Conservation (phyloP, 2,113 vertebrate species). For the Salvelinus namaycush region DNA sequence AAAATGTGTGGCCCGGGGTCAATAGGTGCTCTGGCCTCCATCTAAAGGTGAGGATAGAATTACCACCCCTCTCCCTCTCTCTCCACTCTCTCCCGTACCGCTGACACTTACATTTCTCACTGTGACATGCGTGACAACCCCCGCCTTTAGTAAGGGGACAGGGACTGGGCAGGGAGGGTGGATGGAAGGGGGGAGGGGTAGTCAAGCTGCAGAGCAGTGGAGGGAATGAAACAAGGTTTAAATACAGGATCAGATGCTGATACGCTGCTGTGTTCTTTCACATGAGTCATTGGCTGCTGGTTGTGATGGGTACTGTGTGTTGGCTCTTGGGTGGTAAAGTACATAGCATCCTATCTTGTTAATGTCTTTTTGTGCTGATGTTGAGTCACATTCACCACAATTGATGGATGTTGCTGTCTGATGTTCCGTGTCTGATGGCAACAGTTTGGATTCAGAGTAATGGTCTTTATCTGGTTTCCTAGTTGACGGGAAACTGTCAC, state of each 20-base stretch:
- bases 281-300: not conserved
- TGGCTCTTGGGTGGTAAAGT: not conserved
- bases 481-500: conserved; percentile 69
- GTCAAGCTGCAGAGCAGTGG: not conserved
- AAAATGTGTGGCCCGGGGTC: conserved; percentile 75
- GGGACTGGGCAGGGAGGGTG: conserved; percentile 2
- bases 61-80: conserved; percentile 60
- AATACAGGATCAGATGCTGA: too few species aligned
- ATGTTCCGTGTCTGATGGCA: not conserved
- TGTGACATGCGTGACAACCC: conserved; percentile 58
- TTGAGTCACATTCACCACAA: not conserved
- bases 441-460: conserved; percentile 72
- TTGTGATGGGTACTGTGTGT: not conserved
- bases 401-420: not conserved
- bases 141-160: conserved; percentile 55
- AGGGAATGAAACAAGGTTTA: not conserved
- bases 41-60: conserved; percentile 73
- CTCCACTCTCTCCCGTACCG: conserved; percentile 55
- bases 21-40: conserved; percentile 69
- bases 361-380: not conserved
- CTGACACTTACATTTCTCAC: conserved; percentile 64
- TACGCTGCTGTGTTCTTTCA: not conserved
- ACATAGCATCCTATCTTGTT: not conserved
- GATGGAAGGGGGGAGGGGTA: not conserved
- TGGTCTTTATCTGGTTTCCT: conserved; percentile 78